These are phyloP conservation scores for Columba guinea DNA, from an alignment of 2,797 vertebrate genomes.

Conservation along the genomic window DNA sequence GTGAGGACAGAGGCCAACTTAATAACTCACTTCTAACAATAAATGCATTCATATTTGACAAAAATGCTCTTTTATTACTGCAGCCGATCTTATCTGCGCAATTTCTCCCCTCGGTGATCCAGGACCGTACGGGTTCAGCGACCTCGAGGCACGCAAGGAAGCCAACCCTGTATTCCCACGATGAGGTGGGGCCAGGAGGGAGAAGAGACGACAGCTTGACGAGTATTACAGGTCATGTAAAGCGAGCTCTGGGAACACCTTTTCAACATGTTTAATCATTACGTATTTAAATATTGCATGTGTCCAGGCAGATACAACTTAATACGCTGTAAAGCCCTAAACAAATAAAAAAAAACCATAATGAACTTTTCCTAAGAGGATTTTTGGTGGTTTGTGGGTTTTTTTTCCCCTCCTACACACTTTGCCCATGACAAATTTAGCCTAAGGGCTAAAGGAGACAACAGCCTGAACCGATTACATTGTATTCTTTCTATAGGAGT, in stretches of 20 bases:
- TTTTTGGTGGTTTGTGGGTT: too few relatives aligned
- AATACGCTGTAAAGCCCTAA: neutral
- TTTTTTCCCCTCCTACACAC: neutral
- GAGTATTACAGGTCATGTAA: neutral
- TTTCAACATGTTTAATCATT: neutral
- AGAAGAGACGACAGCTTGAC: neutral
- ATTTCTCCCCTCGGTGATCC: neutral
- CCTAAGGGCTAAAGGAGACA: neutral
- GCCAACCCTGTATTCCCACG: neutral
- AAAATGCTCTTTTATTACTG: neutral
- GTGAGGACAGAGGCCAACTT: neutral
- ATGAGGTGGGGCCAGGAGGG: slow-evolving; percentile 3
- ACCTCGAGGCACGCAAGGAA: neutral
- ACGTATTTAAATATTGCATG: neutral
- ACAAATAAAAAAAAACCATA: neutral
- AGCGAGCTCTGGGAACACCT: neutral
- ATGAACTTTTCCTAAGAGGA: neutral
- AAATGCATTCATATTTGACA: neutral
- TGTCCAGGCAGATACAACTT: neutral
- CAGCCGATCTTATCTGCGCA: neutral
- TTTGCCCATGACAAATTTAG: neutral
- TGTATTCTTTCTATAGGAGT: slow-evolving; percentile 17
- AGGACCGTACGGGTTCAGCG: neutral
- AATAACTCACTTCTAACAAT: neutral
- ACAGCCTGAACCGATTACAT: neutral